These are phyloP conservation scores for Agriopis marginaria DNA, from an alignment of 2,888 invertebrate genomes.

Conservation along the genomic window DNA sequence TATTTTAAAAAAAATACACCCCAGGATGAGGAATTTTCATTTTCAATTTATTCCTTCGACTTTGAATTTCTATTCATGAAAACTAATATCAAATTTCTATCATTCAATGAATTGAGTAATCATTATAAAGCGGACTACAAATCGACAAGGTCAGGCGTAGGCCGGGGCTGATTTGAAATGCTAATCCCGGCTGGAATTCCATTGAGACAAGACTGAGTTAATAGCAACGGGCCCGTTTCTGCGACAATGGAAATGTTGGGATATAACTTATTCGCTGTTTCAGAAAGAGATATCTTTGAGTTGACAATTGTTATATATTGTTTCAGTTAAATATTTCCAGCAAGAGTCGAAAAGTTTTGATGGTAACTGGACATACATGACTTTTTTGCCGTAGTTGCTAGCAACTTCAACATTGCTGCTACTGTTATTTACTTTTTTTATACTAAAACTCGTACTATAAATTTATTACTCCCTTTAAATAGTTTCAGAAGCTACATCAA, in stretches of 20 bases:
- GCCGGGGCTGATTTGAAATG: conserved; percentile 61
- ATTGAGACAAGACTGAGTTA: conserved; percentile 52
- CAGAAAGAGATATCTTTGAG: neutral
- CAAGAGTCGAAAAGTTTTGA: too few species aligned
- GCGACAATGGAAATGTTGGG: conserved; percentile 18
- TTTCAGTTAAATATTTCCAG: neutral
- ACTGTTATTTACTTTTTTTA: too few species aligned
- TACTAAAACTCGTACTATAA: too few species aligned
- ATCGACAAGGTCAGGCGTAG: conserved; percentile 35
- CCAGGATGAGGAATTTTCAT: too few species aligned
- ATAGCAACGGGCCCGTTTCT: conserved; percentile 20
- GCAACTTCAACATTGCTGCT: too few species aligned
- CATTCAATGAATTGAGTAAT: conserved; percentile 3
- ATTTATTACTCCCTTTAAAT: too few species aligned
- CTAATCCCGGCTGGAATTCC: conserved; percentile 63
- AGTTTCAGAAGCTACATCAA: too few species aligned
- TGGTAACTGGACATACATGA: too few species aligned
- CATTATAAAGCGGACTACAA: conserved; percentile 6
- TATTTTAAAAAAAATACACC: too few species aligned
- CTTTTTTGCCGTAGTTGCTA: too few species aligned
- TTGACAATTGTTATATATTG: neutral
- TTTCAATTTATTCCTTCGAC: too few species aligned
- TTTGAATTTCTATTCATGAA: too few species aligned
- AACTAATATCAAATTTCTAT: neutral
- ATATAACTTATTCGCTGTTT: conserved; percentile 5